Conservation (phyloP, 2,888 invertebrate genomes). For the Tuta absoluta region DNA sequence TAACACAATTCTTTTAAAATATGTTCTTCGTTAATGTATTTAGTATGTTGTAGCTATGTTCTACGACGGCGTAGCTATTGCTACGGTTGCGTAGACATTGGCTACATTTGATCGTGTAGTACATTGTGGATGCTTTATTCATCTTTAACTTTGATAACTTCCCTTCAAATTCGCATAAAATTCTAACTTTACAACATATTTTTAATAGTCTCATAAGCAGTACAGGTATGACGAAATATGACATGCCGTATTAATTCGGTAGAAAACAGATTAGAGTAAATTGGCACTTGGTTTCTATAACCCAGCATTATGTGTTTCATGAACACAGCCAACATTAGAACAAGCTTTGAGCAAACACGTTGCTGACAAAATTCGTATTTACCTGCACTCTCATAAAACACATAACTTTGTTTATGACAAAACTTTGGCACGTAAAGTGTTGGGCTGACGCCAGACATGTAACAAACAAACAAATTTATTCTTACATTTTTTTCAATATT, state of each 20-base stretch:
- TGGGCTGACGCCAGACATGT: conserved; percentile 7
- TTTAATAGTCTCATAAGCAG: neutral
- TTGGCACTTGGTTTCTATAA: conserved; percentile 35
- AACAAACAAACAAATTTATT: neutral
- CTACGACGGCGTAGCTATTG: neutral
- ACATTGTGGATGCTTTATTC: too few relatives aligned
- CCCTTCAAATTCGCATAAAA: neutral
- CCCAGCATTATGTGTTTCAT: conserved; percentile 33
- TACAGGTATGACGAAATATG: neutral
- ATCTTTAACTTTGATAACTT: too few relatives aligned
- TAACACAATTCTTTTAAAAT: neutral
- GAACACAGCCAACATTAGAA: neutral
- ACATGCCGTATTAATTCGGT: neutral
- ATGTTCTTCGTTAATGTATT: neutral
- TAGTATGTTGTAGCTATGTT: neutral
- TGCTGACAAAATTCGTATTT: conserved; percentile 10
- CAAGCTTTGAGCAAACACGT: conserved; percentile 11
- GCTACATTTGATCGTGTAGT: neutral
- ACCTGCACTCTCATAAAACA: conserved; percentile 15
- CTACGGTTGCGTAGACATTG: neutral
- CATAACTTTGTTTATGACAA: conserved; percentile 12
- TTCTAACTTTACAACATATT: neutral
- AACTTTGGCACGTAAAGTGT: conserved; percentile 18
- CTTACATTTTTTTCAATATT: neutral
- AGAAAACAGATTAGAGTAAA: conserved; percentile 31